Conservation (phyloP, 2,888 invertebrate genomes). For the Lasiommata megera region DNA sequence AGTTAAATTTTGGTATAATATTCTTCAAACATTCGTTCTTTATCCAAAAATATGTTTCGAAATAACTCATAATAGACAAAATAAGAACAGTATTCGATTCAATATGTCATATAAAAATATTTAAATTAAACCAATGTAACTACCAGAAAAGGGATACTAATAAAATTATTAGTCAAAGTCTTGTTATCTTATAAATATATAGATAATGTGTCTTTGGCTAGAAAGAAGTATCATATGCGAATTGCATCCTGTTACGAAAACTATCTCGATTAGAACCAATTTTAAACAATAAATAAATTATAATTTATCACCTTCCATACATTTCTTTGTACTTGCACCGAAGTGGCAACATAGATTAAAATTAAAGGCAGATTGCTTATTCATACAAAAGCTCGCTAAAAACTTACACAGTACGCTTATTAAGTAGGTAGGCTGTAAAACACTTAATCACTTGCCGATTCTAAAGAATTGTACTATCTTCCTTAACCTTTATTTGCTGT, state of each 20-base stretch:
- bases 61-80: too few relatives aligned
- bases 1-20: too few relatives aligned
- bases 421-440: too few relatives aligned
- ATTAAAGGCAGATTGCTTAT: not conserved
- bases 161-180: not conserved
- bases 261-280: not conserved
- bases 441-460: not conserved
- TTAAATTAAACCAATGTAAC: too few relatives aligned
- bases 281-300: not conserved
- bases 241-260: not conserved
- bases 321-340: slow-evolving; percentile 31
- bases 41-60: too few relatives aligned
- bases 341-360: slow-evolving; percentile 15
- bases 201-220: slow-evolving; percentile 22
- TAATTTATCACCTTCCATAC: slow-evolving; percentile 19
- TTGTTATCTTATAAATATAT: not conserved
- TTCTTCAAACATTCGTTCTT: too few relatives aligned
- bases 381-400: too few relatives aligned
- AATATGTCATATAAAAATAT: too few relatives aligned
- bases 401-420: too few relatives aligned
- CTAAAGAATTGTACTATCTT: not conserved
- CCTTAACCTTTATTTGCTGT: too few relatives aligned
- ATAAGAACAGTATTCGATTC: too few relatives aligned
- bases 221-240: not conserved
- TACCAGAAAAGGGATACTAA: too few relatives aligned